Evolutionary conservation across 1,140 invertebrate species (phyloP).

Genomic region (Plodia interpunctella): DNA sequence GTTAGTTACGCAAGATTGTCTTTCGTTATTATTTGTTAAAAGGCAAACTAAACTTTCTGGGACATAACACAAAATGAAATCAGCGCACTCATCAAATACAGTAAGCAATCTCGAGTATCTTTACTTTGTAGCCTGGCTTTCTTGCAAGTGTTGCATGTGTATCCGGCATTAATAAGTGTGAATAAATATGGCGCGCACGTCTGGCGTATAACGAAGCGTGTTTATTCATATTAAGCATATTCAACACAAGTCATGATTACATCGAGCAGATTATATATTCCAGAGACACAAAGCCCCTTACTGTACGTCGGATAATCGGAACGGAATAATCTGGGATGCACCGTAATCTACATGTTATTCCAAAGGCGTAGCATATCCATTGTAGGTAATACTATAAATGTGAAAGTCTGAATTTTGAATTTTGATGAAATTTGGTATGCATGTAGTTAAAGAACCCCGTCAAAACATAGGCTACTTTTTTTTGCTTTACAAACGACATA

Average conservation of each 20-base stretch:
- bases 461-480: too few species aligned
- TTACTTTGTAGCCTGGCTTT: background rate
- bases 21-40: too few species aligned
- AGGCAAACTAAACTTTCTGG: too few species aligned
- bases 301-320: slow-evolving; percentile 36
- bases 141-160: background rate
- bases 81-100: background rate
- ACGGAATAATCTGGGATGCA: slow-evolving; percentile 36
- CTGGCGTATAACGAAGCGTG: slow-evolving; percentile 10
- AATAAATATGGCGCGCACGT: slow-evolving; percentile 9
- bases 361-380: too few species aligned
- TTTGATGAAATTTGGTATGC: too few species aligned
- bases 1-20: too few species aligned
- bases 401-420: too few species aligned
- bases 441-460: too few species aligned
- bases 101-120: background rate
- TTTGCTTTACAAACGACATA: too few species aligned
- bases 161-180: slow-evolving; percentile 3
- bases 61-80: background rate
- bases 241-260: slow-evolving; percentile 26
- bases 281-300: slow-evolving; percentile 21
- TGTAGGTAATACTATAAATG: too few species aligned
- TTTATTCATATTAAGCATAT: slow-evolving; percentile 16
- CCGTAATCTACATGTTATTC: slow-evolving; percentile 34
- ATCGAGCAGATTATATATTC: slow-evolving; percentile 29